Base-by-base conservation (phyloP, 2,113 vertebrate species). In the Myrmophylax atrothorax region DNA sequence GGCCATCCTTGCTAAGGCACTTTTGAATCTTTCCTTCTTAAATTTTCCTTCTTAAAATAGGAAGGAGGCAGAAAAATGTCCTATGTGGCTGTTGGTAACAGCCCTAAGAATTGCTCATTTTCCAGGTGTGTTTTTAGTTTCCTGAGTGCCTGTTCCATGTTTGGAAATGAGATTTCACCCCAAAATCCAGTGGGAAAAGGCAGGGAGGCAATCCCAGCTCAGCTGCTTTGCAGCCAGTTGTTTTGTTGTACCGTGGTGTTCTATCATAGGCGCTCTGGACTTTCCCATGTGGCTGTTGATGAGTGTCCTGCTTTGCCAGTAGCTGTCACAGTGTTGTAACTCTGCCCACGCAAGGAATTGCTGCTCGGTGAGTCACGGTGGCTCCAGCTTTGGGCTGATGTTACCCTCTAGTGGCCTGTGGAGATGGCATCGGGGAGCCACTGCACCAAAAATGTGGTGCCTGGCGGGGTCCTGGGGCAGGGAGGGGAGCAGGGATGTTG, bases 391-490 rank as follows among this genome's bases (percentile, higher is more conserved):
- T 49, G 38, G 92, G 90, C 22, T 55, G 90, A 23, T 93, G 75
- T 96, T 95, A 90, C 96, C 92, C 96, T 95, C 95, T 90, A 77
- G 94, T 86, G 95, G 95, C 67, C 59, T 95, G 3, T 0, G 4
- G 56, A 38, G 69, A n/a, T 35, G 85, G 44, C 67, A 50, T 23
- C 9, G 38, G 31, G 38, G 42, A 86, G 31, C 0, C 3, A 6
- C 70, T 15, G 50, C 64, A 18, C 38, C 49, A 6, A 64, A 67
- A 31, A 4, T 0, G 1, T 3, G 2, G 20, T 81, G 42, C 42
- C 35, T 35, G 52, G 2, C 37, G 50, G 50, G 42, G 53, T 52
- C 42, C 37, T 18, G 44, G 55, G 38, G 33, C 49, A 78, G 37
- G 18, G 50, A 56, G 59, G 29, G 49, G 67, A 31, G 69, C 42